Conservation (phyloP, 2,888 invertebrate genomes). For the Hoplodrina ambigua region DNA sequence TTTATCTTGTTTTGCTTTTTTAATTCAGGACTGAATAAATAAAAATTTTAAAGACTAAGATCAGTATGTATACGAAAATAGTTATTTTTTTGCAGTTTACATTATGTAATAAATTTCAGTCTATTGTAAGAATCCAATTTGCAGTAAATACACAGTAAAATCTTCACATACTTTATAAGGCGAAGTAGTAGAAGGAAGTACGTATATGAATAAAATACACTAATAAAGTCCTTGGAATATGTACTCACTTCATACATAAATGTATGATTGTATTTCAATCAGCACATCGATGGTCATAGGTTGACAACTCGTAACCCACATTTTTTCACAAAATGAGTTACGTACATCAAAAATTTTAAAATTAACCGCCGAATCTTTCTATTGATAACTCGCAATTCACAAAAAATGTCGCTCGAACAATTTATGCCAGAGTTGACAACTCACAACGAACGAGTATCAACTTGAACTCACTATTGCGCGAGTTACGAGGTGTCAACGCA, state of each 20-base stretch:
- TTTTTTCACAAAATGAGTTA: no score
- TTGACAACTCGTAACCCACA: no score
- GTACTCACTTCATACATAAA: conserved; percentile 40
- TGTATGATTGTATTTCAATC: conserved; percentile 42
- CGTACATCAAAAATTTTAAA: no score
- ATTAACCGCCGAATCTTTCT: no score
- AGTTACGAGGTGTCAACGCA: no score
- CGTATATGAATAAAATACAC: conserved; percentile 29
- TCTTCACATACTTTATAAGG: not conserved
- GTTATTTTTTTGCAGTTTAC: not conserved
- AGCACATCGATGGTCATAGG: conserved; percentile 30
- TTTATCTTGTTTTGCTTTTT: not conserved
- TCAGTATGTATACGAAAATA: not conserved
- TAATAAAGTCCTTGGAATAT: conserved; percentile 46
- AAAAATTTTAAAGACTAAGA: not conserved
- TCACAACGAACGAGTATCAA: no score
- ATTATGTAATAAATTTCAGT: conserved; percentile 51
- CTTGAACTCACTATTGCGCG: no score
- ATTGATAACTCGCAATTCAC: no score
- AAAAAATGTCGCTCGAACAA: no score
- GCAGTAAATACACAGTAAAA: conserved; percentile 5
- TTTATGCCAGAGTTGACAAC: no score
- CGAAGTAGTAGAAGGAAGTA: not conserved
- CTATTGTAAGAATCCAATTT: conserved; percentile 1
- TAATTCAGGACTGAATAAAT: not conserved